These are phyloP conservation scores for Agrochola lychnidis DNA, from an alignment of 2,888 invertebrate species.

Conservation along the genomic window DNA sequence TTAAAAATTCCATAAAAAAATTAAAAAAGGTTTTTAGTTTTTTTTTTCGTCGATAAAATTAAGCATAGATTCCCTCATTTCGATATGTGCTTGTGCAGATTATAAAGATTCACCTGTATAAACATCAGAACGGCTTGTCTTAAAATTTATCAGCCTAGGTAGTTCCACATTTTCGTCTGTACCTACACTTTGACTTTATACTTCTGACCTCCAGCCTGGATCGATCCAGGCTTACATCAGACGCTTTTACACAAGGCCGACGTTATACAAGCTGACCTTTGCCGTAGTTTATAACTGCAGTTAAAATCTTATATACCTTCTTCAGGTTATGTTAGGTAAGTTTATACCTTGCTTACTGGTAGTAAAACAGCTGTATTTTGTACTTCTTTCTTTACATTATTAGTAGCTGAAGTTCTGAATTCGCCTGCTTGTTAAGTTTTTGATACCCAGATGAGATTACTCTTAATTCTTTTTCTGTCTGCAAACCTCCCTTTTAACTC, in stretches of 20 bases:
- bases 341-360: background rate
- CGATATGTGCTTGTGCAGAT: no score
- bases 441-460: background rate
- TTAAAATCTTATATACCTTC: conserved; percentile 44
- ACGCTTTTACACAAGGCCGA: conserved; percentile 44
- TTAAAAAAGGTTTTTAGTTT: no score
- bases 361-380: background rate
- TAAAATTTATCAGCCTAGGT: no score
- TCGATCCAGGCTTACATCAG: conserved; percentile 56
- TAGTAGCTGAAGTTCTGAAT: background rate
- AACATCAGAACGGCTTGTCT: no score
- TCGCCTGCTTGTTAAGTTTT: background rate
- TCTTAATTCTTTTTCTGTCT: background rate
- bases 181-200: conserved; percentile 13
- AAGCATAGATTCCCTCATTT: no score
- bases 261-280: conserved; percentile 32
- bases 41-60: no score
- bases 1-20: no score
- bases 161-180: conserved; percentile 11
- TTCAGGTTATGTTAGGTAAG: conserved; percentile 21
- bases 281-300: conserved; percentile 44
- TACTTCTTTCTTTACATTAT: background rate
- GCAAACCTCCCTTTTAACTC: background rate
- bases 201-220: conserved; percentile 51
- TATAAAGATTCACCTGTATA: no score